Evolutionary conservation across 2,113 vertebrate genomes (phyloP).

Genomic region (Conger conger): DNA sequence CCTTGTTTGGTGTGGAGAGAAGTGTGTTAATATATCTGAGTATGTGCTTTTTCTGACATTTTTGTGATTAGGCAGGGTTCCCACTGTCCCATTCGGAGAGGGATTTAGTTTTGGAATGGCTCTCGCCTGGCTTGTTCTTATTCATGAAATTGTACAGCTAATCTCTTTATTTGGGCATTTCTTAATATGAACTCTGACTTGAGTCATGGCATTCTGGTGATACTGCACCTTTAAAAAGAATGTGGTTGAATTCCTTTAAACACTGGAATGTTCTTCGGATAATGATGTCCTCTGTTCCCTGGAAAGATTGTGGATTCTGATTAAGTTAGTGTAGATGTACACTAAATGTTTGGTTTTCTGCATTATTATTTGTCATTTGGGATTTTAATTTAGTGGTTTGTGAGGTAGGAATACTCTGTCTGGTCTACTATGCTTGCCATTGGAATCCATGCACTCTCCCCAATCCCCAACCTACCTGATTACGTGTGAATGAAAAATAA

Average conservation of each 20-base stretch:
- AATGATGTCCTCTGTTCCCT: background rate
- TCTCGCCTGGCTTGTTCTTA: background rate
- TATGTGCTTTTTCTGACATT: background rate
- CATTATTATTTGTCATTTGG: background rate
- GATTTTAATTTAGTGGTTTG: no score
- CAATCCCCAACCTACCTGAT: no score
- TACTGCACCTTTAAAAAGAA: background rate
- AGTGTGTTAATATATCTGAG: background rate
- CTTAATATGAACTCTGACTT: background rate
- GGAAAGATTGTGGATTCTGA: background rate
- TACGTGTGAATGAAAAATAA: background rate
- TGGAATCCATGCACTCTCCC: no score
- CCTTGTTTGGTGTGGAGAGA: background rate
- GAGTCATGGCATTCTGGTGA: background rate
- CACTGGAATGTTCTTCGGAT: background rate
- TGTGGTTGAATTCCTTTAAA: background rate
- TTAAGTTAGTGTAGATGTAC: background rate
- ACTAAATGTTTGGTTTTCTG: background rate
- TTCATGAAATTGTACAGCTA: background rate
- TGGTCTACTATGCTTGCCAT: no score
- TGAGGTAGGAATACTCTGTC: no score
- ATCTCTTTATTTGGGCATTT: background rate
- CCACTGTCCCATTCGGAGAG: background rate
- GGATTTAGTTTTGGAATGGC: background rate
- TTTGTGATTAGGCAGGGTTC: background rate